Base-by-base conservation (phyloP, 2,797 vertebrate species). In the Pipistrellus kuhlii region DNA sequence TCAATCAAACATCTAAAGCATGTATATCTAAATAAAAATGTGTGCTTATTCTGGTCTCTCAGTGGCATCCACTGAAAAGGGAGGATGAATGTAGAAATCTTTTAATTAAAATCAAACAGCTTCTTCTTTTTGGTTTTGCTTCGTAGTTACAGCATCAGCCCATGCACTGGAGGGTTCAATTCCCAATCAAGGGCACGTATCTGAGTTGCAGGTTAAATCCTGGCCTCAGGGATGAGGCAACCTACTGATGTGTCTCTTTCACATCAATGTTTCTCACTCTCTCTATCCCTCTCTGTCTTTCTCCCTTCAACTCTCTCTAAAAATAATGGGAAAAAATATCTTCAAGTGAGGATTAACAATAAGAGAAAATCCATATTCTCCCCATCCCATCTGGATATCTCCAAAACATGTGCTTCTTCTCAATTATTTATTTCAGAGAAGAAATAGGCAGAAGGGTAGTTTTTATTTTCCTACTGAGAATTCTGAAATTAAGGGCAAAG, bases 401-500 rank as follows among this genome's bases (percentile, higher is more conserved):
- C 27, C 27, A 64, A 14, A 64, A 64, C 27, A 64, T 64, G 30
- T 64, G 30, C 59, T 64, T n/a, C 59, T 64, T 15, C 30, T 64
- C 13, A 64, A 17, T n/a, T 64, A n/a, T 64, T 64, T 64, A n/a
- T 64, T 64, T 64, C 30, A 64, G 14, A 64, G 59, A 64, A 64
- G 12, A n/a, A 64, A 59, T 27, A 59, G 72, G 64, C 72, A 88
- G 55, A 94, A 69, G 46, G 41, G 51, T 44, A 46, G 77, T 88
- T 88, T 90, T 88, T 82, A 91, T 83, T 93, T 93, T 81, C 57
- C 69, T 78, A 87, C n/a, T 76, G 82, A 93, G 55, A 84, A 93
- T 93, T 93, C 68, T 73, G 41, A 93, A 92, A 32, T 41, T 73
- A 38, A 88, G 27, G 77, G 68, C 38, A 88, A 90, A 83, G 25